phyloP scores from a whole-genome alignment of 2,797 vertebrate genomes.

The Labroides dimidiatus region DNA sequence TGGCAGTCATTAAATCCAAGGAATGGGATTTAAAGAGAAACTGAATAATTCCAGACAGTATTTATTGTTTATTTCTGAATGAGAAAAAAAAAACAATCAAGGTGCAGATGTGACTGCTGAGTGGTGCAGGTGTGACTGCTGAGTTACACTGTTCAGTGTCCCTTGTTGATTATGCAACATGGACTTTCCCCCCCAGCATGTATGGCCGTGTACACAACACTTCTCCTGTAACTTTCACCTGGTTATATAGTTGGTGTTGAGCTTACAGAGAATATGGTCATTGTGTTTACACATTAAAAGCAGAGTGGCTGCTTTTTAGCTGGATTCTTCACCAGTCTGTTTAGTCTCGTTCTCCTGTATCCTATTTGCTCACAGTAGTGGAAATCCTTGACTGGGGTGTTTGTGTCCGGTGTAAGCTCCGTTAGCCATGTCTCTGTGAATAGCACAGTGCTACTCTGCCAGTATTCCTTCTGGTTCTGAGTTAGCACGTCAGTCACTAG shows the following conservation, averaged over 20 bases:
- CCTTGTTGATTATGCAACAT: neutral
- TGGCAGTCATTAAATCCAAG: too few relatives aligned
- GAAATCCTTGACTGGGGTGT: too few relatives aligned
- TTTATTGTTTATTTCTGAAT: neutral
- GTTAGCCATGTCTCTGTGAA: too few relatives aligned
- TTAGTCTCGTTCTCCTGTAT: too few relatives aligned
- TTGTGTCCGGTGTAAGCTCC: too few relatives aligned
- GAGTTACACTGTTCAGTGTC: neutral
- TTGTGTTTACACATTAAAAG: neutral
- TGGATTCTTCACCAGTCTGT: too few relatives aligned
- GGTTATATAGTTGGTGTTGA: neutral
- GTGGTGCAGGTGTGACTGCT: neutral
- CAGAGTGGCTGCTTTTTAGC: too few relatives aligned
- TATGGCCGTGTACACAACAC: slow-evolving; percentile 1
- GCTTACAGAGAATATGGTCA: neutral
- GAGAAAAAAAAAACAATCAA: neutral
- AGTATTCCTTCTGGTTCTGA: too few relatives aligned
- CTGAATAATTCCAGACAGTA: neutral
- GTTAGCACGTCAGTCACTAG: too few relatives aligned
- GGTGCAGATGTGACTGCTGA: neutral
- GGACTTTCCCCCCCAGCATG: neutral
- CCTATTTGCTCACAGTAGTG: too few relatives aligned
- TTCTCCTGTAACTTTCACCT: slow-evolving; percentile 11
- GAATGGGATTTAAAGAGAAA: too few relatives aligned
- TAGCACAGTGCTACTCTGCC: too few relatives aligned